Conservation (phyloP, 2,888 invertebrate genomes). For the Spisula subtruncata region DNA sequence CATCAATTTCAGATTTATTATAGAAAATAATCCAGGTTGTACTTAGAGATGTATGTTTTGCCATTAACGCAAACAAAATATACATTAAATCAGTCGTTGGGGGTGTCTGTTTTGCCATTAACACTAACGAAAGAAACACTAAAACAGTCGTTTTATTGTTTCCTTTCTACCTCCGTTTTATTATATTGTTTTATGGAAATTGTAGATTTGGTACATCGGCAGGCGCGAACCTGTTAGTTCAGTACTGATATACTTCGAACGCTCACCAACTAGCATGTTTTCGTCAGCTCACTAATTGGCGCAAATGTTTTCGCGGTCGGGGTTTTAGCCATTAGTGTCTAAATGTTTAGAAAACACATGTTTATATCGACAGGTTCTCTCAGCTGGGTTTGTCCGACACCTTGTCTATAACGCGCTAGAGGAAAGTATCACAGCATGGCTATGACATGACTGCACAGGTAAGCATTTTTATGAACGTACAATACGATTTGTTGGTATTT, state of each 20-base stretch:
- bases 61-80: neutral
- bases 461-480: too few relatives aligned
- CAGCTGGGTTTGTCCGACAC: too few relatives aligned
- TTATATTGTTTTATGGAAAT: conserved; percentile 9
- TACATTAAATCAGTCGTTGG: neutral
- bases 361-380: neutral
- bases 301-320: neutral
- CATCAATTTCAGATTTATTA: neutral
- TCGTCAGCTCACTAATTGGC: neutral
- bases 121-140: neutral
- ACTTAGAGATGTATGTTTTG: neutral
- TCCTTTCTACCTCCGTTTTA: neutral
- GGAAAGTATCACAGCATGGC: neutral
- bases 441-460: too few relatives aligned
- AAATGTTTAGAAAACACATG: conserved; percentile 15
- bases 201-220: neutral
- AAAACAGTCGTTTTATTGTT: conserved; percentile 3
- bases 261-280: neutral
- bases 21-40: neutral
- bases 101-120: neutral
- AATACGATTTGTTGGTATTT: too few relatives aligned
- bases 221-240: neutral
- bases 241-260: neutral
- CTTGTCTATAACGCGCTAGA: neutral
- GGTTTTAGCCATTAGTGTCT: conserved; percentile 1